A percentile compares a stretch with the other conserved stretches of the same genome.
phyloP scores from a whole-genome alignment of 2,797 vertebrate species.

The Dicrostonyx torquatus region DNA sequence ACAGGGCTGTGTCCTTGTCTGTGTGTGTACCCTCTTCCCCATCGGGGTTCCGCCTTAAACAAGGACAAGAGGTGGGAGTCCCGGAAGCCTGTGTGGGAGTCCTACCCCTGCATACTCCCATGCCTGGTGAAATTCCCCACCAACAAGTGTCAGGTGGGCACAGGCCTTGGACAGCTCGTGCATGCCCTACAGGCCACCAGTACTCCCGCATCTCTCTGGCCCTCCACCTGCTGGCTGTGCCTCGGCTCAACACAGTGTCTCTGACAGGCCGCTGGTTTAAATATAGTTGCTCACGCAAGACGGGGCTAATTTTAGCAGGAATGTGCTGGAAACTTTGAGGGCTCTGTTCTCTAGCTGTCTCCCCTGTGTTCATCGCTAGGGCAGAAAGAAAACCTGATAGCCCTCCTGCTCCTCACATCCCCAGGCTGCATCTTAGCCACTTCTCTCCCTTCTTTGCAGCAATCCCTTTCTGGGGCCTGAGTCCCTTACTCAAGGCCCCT shows the following conservation, averaged over 20 bases:
- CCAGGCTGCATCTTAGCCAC: background rate
- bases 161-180: background rate
- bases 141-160: background rate
- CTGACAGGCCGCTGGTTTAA: constrained; percentile 80
- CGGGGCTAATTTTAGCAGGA: constrained; percentile 82
- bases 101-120: rapidly evolving
- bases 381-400: constrained; percentile 54
- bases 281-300: constrained; percentile 79
- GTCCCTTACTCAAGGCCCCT: background rate
- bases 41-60: background rate
- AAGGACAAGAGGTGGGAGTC: background rate
- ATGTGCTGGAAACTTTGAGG: constrained; percentile 82
- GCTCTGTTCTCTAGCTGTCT: constrained; percentile 79
- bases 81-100: background rate
- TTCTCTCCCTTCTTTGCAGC: background rate
- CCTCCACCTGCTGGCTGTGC: constrained; percentile 59
- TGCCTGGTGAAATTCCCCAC: background rate
- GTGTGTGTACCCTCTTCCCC: background rate
- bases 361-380: constrained; percentile 54
- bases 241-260: constrained; percentile 30
- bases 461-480: background rate
- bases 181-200: background rate
- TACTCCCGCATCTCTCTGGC: background rate
- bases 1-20: background rate
- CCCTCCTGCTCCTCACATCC: background rate